A percentile compares a stretch with the other conserved stretches of the same genome.
Conservation (phyloP, 2,888 invertebrate species). For the Melanostoma mellinum region DNA sequence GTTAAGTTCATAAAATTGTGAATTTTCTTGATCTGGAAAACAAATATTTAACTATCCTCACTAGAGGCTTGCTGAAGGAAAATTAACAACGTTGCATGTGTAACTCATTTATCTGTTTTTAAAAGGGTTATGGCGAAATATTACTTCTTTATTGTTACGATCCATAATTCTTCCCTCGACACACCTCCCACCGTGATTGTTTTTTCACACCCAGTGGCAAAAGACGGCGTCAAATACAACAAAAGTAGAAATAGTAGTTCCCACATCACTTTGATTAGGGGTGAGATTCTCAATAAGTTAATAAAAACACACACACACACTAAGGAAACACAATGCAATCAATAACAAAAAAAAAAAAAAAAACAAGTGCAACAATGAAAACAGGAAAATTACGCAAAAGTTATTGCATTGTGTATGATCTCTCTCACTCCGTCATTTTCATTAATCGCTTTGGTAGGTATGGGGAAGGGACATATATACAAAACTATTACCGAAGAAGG, state of each 20-base stretch:
- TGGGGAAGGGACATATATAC: conserved; percentile 17
- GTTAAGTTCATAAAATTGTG: no score
- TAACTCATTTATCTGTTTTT: no score
- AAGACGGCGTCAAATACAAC: neutral
- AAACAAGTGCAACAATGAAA: conserved; percentile 56
- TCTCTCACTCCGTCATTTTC: conserved; percentile 60
- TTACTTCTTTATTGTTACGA: no score
- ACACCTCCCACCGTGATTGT: neutral
- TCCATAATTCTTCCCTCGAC: no score
- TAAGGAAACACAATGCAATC: conserved; percentile 57
- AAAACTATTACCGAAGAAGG: conserved; percentile 39
- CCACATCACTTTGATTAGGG: conserved; percentile 57
- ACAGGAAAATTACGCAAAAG: conserved; percentile 71
- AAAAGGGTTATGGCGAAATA: no score
- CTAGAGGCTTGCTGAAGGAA: no score
- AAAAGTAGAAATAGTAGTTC: conserved; percentile 29
- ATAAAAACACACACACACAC: conserved; percentile 34
- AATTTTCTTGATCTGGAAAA: no score
- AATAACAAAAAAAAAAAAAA: conserved; percentile 12
- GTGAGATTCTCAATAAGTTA: conserved; percentile 66
- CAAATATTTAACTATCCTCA: no score
- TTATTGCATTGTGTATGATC: conserved; percentile 65
- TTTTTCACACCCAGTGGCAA: conserved; percentile 13
- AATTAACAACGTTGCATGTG: no score
- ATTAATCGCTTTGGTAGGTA: conserved; percentile 46